Base-by-base conservation (phyloP, 2,888 invertebrate genomes). In the Lasius platythorax region DNA sequence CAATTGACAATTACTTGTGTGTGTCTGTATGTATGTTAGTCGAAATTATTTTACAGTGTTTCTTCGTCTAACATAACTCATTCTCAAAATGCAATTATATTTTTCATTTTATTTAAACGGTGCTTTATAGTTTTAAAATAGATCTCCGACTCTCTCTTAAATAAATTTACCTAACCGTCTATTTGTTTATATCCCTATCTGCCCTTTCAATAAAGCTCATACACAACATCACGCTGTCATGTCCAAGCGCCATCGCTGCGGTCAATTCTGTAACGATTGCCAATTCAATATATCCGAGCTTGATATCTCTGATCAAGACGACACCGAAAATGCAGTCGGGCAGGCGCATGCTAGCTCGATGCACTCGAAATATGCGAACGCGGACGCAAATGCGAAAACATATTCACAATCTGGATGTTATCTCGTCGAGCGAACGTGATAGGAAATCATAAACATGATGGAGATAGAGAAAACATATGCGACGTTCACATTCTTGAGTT, bases 371-470 rank as follows among this genome's bases (percentile, higher is more conserved):
- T 58, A 68, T 68, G 43, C 23, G 15, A 43, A 78, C 30, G 15
- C 28, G 78, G 30, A 43, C 43, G 68, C 68, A 40, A 68, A 78
- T 78, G n/a, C 12, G 78, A 68, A 43, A 68, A 78, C 56, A n/a
- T 58, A 58, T 30, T 40, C 40, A 40, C 68, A 58, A 40, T 1
- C 68, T 58, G 8, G 30, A 40, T 78, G 40, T 68, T 78, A 78
- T 67, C 40, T 58, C n/a, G 28, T n/a, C n/a, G n/a, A 67, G 58
- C 40, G 15, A n/a, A 58, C 40, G 40, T 67, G 43, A 78, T 68
- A 58, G 58, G 68, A 78, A 78, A 43, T 78, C 43, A 58, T 33
- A 12, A 30, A 46, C 15, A 8, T 18, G 11, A 12, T 9, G 11
- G 18, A 8, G 8, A 50, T 50, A 64, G 50, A 75, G 9, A 46